These are phyloP conservation scores for Zeuzera pyrina DNA, from an alignment of 2,888 invertebrate genomes.

Conservation along the genomic window DNA sequence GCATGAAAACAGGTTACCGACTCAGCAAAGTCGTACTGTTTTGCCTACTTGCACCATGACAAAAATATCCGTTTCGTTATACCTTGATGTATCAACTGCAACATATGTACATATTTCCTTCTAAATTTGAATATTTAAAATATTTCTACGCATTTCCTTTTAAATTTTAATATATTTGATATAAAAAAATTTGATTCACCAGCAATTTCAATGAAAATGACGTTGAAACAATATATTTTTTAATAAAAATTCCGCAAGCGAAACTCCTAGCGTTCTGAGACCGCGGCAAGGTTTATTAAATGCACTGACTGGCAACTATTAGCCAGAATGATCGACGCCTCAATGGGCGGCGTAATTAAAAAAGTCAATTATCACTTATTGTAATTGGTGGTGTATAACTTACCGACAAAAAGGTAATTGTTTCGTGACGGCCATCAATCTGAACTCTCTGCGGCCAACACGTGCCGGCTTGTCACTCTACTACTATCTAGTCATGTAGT, in stretches of 20 bases:
- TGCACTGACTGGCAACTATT: slow-evolving; percentile 69
- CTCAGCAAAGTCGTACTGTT: slow-evolving; percentile 32
- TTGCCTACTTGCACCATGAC: too few relatives aligned
- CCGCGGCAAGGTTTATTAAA: slow-evolving; percentile 52
- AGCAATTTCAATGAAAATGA: slow-evolving; percentile 5
- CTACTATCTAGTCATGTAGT: slow-evolving; percentile 6
- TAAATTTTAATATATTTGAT: too few relatives aligned
- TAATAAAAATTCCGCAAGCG: slow-evolving; percentile 58
- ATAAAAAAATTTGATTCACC: too few relatives aligned
- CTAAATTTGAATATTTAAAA: too few relatives aligned
- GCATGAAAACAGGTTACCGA: slow-evolving; percentile 50
- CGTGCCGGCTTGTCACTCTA: slow-evolving; percentile 24
- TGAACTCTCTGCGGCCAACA: slow-evolving; percentile 24
- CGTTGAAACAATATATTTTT: slow-evolving; percentile 32
- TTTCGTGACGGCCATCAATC: slow-evolving; percentile 56
- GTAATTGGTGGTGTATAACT: slow-evolving; percentile 63
- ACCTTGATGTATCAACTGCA: too few relatives aligned
- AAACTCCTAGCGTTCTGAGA: slow-evolving; percentile 46
- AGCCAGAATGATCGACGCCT: slow-evolving; percentile 55
- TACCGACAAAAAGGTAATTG: slow-evolving; percentile 65
- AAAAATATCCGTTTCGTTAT: too few relatives aligned
- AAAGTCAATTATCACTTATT: slow-evolving; percentile 67
- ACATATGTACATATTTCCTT: too few relatives aligned
- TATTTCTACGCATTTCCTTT: too few relatives aligned
- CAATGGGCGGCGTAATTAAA: slow-evolving; percentile 65